Evolutionary conservation across 2,888 invertebrate genomes (phyloP).

Genomic region (Pilophorus perplexus): DNA sequence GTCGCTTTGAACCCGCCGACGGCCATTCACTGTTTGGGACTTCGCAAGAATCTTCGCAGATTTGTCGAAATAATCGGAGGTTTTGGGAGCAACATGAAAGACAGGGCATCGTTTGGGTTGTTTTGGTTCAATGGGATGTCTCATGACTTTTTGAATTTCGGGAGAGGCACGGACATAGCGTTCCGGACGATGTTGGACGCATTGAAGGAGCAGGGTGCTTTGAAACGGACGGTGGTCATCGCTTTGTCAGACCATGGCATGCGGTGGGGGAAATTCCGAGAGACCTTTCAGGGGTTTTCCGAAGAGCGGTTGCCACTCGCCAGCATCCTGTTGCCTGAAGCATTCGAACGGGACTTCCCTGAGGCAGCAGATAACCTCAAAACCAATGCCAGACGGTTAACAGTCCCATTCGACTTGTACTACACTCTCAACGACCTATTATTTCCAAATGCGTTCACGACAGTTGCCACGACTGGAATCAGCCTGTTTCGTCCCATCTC

Average conservation of each 20-base stretch:
- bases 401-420: constrained; percentile 80
- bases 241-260: constrained; percentile 86
- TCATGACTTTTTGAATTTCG: constrained; percentile 80
- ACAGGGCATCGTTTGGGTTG: constrained; percentile 72
- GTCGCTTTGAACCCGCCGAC: constrained; percentile 53
- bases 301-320: constrained; percentile 86
- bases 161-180: constrained; percentile 67
- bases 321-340: constrained; percentile 65
- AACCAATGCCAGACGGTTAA: constrained; percentile 67
- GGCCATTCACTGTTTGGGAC: constrained; percentile 63
- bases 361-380: constrained; percentile 63
- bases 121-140: constrained; percentile 81
- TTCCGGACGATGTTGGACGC: constrained; percentile 61
- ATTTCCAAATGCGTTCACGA: not conserved
- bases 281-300: constrained; percentile 79
- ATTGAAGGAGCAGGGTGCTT: constrained; percentile 56
- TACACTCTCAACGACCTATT: constrained; percentile 66
- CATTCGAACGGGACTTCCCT: constrained; percentile 65
- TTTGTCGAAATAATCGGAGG: constrained; percentile 51
- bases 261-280: constrained; percentile 77
- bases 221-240: constrained; percentile 68
- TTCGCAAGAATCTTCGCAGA: constrained; percentile 50
- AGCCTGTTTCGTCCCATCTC: constrained; percentile 77
- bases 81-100: constrained; percentile 60
- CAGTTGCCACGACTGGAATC: constrained; percentile 55